Evolutionary conservation across 2,888 invertebrate species (phyloP).

Genomic region (Gortyna flavago): DNA sequence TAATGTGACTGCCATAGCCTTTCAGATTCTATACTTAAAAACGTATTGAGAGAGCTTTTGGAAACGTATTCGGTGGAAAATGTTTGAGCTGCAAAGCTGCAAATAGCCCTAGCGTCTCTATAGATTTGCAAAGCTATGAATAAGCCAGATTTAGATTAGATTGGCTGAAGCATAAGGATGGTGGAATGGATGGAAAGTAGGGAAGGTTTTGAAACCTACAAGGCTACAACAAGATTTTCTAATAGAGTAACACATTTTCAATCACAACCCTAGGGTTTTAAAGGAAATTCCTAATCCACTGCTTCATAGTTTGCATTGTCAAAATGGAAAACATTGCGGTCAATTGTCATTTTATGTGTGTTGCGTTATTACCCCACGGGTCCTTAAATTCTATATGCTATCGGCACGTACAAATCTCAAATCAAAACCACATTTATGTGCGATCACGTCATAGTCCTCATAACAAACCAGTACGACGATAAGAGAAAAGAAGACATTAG

Average conservation of each 20-base stretch:
- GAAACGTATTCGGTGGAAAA: constrained; percentile 29
- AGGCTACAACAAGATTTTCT: not conserved
- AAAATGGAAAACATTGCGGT: not conserved
- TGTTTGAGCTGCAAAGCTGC: not conserved
- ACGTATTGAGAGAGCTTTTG: constrained; percentile 41
- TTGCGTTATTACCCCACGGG: too few relatives aligned
- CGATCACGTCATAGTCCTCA: not conserved
- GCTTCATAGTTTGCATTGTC: not conserved
- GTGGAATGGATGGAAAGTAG: not conserved
- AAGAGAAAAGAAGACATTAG: not conserved
- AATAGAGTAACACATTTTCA: not conserved
- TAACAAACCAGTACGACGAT: not conserved
- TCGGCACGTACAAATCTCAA: not conserved
- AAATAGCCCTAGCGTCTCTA: not conserved
- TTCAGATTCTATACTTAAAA: constrained; percentile 46
- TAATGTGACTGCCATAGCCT: constrained; percentile 51
- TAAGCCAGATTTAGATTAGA: not conserved
- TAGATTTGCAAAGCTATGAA: constrained; percentile 15
- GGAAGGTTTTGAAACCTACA: rapidly evolving
- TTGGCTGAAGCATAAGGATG: not conserved
- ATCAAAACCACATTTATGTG: constrained; percentile 8
- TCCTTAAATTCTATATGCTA: not conserved
- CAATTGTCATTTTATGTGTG: not conserved
- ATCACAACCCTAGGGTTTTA: not conserved
- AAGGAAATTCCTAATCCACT: not conserved